Conservation (phyloP, 2,888 invertebrate species). For the Xylocampa areola region DNA sequence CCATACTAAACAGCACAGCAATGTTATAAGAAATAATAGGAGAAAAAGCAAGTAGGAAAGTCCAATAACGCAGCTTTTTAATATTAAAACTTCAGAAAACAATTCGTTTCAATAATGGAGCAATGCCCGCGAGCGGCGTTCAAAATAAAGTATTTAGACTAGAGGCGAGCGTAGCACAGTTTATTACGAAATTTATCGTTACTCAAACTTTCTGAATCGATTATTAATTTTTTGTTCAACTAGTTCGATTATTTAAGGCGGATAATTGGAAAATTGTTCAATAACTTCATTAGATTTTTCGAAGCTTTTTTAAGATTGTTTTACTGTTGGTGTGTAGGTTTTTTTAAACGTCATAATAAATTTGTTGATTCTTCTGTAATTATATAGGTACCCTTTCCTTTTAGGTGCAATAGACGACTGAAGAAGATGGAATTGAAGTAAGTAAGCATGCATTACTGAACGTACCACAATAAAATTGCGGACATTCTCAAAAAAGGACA, state of each 20-base stretch:
- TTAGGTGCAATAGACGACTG: too few relatives aligned
- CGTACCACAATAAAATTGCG: too few relatives aligned
- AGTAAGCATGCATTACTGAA: too few relatives aligned
- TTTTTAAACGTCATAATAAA: too few relatives aligned
- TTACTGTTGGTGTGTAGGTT: not conserved
- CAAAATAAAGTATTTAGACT: slow-evolving; percentile 83
- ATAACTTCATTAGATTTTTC: slow-evolving; percentile 33
- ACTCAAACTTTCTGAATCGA: slow-evolving; percentile 70
- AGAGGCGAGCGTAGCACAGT: slow-evolving; percentile 74
- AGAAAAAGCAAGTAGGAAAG: slow-evolving; percentile 67
- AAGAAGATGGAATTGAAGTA: too few relatives aligned
- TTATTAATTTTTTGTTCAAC: slow-evolving; percentile 68
- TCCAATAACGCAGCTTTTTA: slow-evolving; percentile 73
- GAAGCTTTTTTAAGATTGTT: slow-evolving; percentile 26
- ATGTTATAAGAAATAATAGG: slow-evolving; percentile 66
- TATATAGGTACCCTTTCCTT: too few relatives aligned
- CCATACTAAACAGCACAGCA: slow-evolving; percentile 50
- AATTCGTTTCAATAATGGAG: slow-evolving; percentile 84
- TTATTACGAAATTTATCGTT: slow-evolving; percentile 80
- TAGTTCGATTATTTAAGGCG: slow-evolving; percentile 49
- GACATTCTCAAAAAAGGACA: too few relatives aligned
- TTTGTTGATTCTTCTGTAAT: too few relatives aligned
- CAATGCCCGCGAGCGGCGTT: slow-evolving; percentile 76
- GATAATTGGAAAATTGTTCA: slow-evolving; percentile 44
- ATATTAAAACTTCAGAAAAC: slow-evolving; percentile 84